A percentile compares a stretch with the other conserved stretches of the same genome.
Conservation (phyloP, 2,113 vertebrate genomes). For the Muscicapa adusta region DNA sequence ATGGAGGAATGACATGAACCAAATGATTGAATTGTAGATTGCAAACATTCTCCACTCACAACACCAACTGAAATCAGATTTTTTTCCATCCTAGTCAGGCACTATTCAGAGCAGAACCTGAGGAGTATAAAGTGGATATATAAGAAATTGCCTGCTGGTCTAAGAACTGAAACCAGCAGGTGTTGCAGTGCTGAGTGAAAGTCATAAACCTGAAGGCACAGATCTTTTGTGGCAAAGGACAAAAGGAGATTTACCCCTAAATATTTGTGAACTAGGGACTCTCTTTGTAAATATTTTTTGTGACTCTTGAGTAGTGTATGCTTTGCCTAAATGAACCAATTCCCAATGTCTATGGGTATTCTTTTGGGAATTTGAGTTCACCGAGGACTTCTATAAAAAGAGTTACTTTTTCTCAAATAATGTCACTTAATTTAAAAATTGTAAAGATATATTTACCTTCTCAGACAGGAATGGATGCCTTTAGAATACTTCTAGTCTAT, state of each 20-base stretch:
- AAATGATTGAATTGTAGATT: accelerated
- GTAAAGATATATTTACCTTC: constrained; percentile 53
- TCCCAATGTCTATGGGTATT: neutral
- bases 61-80: neutral
- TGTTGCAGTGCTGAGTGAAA: neutral
- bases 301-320: neutral
- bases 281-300: neutral
- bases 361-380: neutral
- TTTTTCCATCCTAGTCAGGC: neutral
- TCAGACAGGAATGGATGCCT: constrained; percentile 19
- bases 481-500: constrained; percentile 39
- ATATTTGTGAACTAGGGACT: neutral
- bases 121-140: neutral
- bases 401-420: neutral
- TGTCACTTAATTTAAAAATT: constrained; percentile 46
- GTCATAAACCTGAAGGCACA: neutral
- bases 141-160: neutral
- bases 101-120: neutral
- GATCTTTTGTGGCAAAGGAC: neutral
- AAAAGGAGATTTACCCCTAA: neutral
- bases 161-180: neutral
- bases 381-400: neutral
- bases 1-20: neutral
- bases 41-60: neutral
- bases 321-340: neutral